These are phyloP conservation scores for Acrocephalus kingi DNA, from an alignment of 2,113 vertebrate species.

Conservation along the genomic window DNA sequence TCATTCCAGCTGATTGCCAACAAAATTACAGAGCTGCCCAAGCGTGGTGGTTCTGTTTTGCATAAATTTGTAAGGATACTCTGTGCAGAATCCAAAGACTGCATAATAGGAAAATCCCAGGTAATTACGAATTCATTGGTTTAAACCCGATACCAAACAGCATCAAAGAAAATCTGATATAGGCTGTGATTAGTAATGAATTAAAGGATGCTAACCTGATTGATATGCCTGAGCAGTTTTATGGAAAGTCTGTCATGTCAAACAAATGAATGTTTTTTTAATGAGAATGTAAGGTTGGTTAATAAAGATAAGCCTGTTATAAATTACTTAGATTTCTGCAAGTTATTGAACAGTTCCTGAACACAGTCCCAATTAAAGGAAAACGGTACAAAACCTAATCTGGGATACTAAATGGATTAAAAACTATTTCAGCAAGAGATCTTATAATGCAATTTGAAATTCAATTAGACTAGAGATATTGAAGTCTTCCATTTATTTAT, in stretches of 20 bases:
- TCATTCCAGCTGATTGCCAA: not conserved
- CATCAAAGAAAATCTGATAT: constrained; percentile 28
- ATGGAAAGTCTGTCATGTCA: constrained; percentile 52
- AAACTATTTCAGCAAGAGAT: constrained; percentile 46
- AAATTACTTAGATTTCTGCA: constrained; percentile 57
- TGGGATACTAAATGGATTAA: constrained; percentile 58
- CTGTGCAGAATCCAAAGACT: not conserved
- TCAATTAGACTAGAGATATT: constrained; percentile 43
- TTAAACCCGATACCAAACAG: constrained; percentile 37
- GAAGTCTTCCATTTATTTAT: constrained; percentile 30
- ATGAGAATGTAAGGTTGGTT: constrained; percentile 52
- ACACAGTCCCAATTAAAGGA: constrained; percentile 40
- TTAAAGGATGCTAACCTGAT: constrained; percentile 41
- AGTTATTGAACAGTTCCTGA: constrained; percentile 61
- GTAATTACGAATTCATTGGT: constrained; percentile 15
- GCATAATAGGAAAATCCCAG: not conserved
- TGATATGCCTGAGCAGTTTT: constrained; percentile 46
- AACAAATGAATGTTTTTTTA: constrained; percentile 49
- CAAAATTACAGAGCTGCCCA: not conserved
- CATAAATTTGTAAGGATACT: not conserved
- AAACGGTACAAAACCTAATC: constrained; percentile 41
- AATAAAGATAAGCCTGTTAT: constrained; percentile 59
- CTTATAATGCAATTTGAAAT: constrained; percentile 51
- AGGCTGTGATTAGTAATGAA: constrained; percentile 44
- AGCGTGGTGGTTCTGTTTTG: not conserved